Evolutionary conservation across 2,797 vertebrate genomes (phyloP).

Genomic region (Urocyon cinereoargenteus): DNA sequence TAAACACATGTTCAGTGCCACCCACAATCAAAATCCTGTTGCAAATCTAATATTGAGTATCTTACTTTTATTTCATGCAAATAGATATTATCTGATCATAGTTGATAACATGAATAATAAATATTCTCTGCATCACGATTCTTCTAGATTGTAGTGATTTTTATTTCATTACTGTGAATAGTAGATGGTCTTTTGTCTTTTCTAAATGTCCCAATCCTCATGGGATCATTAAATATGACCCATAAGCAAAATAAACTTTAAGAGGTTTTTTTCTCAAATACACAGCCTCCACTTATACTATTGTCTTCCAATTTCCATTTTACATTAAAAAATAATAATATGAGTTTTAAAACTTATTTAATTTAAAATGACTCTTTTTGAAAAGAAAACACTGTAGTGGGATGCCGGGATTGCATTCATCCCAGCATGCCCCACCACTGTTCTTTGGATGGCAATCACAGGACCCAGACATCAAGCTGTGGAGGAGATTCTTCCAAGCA

Average conservation of each 20-base stretch:
- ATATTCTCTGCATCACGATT: background rate
- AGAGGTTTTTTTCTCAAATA: constrained; percentile 28
- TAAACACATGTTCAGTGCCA: constrained; percentile 15
- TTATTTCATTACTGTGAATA: constrained; percentile 35
- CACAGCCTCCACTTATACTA: background rate
- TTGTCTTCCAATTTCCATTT: background rate
- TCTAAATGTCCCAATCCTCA: constrained; percentile 60
- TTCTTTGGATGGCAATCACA: constrained; percentile 89
- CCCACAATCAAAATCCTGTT: constrained; percentile 17
- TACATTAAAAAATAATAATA: background rate
- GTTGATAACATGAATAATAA: background rate
- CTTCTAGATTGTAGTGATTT: constrained; percentile 18
- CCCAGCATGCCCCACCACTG: constrained; percentile 78
- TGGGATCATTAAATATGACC: constrained; percentile 69
- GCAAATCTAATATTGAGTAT: background rate
- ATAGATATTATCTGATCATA: background rate
- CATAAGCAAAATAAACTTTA: constrained; percentile 62
- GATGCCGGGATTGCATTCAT: constrained; percentile 77
- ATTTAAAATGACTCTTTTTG: constrained; percentile 67
- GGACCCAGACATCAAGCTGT: constrained; percentile 87
- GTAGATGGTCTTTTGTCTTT: constrained; percentile 71
- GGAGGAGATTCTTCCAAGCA: constrained; percentile 87
- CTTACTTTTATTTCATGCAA: constrained; percentile 34
- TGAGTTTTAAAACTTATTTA: constrained; percentile 65
- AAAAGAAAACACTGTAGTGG: constrained; percentile 57